Percentiles rank a stretch among this genome's conserved stretches.
These are phyloP conservation scores for Strongylocentrotus purpuratus DNA, from an alignment of 35 echinoderm and acorn worm genomes.

Conservation along the genomic window DNA sequence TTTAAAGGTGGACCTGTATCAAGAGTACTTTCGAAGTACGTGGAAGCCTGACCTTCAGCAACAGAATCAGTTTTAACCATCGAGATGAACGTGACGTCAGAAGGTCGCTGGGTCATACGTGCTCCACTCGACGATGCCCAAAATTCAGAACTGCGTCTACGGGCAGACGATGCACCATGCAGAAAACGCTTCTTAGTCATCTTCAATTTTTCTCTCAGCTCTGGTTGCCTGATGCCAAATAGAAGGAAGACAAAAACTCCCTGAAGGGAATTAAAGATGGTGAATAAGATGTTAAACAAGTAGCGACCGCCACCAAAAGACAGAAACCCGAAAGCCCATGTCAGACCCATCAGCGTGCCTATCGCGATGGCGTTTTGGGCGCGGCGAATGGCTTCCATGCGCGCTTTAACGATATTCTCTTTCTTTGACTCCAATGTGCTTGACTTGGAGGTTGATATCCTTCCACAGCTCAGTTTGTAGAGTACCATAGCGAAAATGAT, in stretches of 20 bases:
- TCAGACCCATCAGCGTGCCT: neutral
- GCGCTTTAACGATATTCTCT: neutral
- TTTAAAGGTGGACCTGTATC: neutral
- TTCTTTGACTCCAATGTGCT: neutral
- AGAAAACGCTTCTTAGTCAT: neutral
- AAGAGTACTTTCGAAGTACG: neutral
- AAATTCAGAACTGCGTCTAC: neutral
- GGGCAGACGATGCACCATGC: neutral
- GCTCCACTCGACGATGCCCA: neutral
- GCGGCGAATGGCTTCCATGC: neutral
- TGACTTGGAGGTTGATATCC: neutral
- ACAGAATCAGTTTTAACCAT: neutral
- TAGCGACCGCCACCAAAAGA: neutral
- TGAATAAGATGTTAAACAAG: neutral
- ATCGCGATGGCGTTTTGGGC: neutral
- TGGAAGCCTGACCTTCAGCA: no score
- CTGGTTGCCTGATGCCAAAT: neutral
- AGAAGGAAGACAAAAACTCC: neutral
- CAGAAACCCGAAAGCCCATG: neutral
- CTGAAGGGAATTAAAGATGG: neutral
- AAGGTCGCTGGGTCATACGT: neutral
- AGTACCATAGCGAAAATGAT: neutral
- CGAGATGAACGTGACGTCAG: neutral
- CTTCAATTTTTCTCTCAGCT: neutral
- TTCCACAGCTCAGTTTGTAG: neutral